These are phyloP conservation scores for Caenorhabditis sp. DNA, from an alignment of 2,888 invertebrate genomes.

Conservation along the genomic window DNA sequence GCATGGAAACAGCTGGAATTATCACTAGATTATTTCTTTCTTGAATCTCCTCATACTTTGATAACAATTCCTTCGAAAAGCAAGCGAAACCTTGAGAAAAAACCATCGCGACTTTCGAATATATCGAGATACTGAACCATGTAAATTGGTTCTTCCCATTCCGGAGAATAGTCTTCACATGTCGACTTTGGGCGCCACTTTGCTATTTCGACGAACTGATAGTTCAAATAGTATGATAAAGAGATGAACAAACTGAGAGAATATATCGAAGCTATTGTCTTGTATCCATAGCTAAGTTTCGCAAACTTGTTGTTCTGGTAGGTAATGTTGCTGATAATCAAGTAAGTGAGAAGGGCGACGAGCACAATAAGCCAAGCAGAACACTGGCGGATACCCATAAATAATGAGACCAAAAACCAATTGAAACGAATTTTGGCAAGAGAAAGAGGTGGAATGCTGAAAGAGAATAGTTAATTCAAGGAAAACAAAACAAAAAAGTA, in stretches of 20 bases:
- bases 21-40: too few species aligned
- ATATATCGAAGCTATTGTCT: background rate
- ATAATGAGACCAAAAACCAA: constrained; percentile 21
- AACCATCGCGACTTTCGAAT: background rate
- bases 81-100: background rate
- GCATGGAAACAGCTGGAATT: constrained; percentile 27
- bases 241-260: background rate
- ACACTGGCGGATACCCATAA: constrained; percentile 4
- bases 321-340: constrained; percentile 13
- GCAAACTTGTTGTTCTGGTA: constrained; percentile 5
- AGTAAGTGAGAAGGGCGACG: constrained; percentile 21
- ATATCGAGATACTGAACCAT: background rate
- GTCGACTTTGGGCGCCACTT: background rate
- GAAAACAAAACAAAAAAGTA: background rate
- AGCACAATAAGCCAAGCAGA: constrained; percentile 40
- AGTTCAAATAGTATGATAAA: constrained; percentile 2
- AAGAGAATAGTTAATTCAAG: background rate
- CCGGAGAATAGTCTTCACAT: too few species aligned
- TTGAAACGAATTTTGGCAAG: constrained; percentile 12
- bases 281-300: background rate
- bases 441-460: constrained; percentile 11
- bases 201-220: constrained; percentile 6
- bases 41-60: too few species aligned
- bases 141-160: too few species aligned
- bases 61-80: too few species aligned